Percentiles rank a stretch among this genome's conserved stretches.
These are phyloP conservation scores for Diaprepes abbreviatus DNA, from an alignment of 2,888 invertebrate genomes.

Conservation along the genomic window DNA sequence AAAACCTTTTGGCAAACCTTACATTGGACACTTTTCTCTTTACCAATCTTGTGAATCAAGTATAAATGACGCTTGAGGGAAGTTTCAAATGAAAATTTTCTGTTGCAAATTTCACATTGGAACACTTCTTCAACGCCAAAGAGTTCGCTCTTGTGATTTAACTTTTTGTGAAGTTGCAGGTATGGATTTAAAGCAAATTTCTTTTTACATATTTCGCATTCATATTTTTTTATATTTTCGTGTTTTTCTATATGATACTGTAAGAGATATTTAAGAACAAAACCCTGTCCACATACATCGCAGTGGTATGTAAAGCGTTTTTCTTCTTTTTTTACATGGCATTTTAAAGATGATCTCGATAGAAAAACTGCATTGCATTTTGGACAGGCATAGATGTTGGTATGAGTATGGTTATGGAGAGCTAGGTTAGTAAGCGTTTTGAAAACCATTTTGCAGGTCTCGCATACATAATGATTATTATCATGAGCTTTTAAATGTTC, in stretches of 20 bases:
- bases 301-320: slow-evolving; percentile 52
- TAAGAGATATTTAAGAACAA: slow-evolving; percentile 24
- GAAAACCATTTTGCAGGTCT: slow-evolving; percentile 54
- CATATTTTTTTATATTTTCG: slow-evolving; percentile 56
- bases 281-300: slow-evolving; percentile 49
- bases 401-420: slow-evolving; percentile 52
- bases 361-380: slow-evolving; percentile 47
- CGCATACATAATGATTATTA: slow-evolving; percentile 51
- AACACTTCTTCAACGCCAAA: slow-evolving; percentile 56
- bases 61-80: slow-evolving; percentile 59
- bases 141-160: slow-evolving; percentile 60
- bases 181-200: slow-evolving; percentile 57
- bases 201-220: slow-evolving; percentile 55
- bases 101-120: slow-evolving; percentile 57
- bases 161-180: slow-evolving; percentile 55
- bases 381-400: slow-evolving; percentile 51
- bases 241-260: slow-evolving; percentile 55
- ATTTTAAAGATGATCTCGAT: not conserved
- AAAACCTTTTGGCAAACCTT: slow-evolving; percentile 57
- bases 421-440: slow-evolving; percentile 53
- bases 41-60: slow-evolving; percentile 59
- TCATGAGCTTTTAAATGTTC: slow-evolving; percentile 50
- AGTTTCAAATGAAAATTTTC: slow-evolving; percentile 58
- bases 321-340: slow-evolving; percentile 40
- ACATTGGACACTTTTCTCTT: slow-evolving; percentile 52